Conservation (phyloP, 2,113 vertebrate species). For the Saguinus imperator region DNA sequence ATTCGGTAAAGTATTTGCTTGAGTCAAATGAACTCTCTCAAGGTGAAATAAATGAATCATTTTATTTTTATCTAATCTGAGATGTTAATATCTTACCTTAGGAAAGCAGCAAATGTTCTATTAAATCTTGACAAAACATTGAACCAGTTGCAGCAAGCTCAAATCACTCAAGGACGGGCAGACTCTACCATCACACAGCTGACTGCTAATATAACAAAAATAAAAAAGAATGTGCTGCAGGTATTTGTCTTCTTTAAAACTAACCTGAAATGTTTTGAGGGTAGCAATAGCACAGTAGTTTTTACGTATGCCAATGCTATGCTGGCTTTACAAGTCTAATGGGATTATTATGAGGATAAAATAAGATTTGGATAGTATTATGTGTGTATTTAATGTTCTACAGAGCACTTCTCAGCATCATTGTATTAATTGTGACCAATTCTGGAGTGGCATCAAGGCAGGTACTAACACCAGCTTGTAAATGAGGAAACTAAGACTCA, state of each 20-base stretch:
- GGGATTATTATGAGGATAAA: not conserved
- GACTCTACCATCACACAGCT: constrained; percentile 75
- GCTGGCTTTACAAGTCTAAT: not conserved
- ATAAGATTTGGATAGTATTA: not conserved
- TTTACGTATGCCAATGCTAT: not conserved
- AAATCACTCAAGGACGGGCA: constrained; percentile 80
- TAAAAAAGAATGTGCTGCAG: constrained; percentile 75
- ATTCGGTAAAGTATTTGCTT: constrained; percentile 32
- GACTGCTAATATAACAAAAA: constrained; percentile 70
- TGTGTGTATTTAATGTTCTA: not conserved
- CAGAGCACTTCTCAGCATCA: not conserved
- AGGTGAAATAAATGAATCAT: constrained; percentile 54
- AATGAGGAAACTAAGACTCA: not conserved
- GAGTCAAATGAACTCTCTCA: not conserved
- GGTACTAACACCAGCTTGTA: not conserved
- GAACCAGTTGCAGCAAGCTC: constrained; percentile 80
- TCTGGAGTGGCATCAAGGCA: not conserved
- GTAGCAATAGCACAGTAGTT: not conserved
- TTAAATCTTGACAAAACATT: constrained; percentile 75
- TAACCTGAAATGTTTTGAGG: constrained; percentile 13
- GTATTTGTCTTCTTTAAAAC: constrained; percentile 80
- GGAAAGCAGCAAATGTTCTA: constrained; percentile 83
- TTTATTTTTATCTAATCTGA: constrained; percentile 52
- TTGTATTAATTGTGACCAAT: not conserved
- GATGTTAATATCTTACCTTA: constrained; percentile 77